Evolutionary conservation across 2,888 invertebrate species (phyloP).

Genomic region (Portevinia maculata): DNA sequence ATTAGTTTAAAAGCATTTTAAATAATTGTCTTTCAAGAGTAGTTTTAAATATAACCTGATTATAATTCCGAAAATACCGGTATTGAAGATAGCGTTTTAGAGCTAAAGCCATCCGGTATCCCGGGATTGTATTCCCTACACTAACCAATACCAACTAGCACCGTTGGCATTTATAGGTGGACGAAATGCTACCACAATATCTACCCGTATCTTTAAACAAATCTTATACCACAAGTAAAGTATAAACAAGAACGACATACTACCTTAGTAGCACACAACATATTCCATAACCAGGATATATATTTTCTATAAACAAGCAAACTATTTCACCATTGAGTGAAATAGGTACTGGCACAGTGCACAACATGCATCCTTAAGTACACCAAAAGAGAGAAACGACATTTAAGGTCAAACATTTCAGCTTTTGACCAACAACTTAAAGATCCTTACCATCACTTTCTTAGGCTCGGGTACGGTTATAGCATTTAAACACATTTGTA

Average conservation of each 20-base stretch:
- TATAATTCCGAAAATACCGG: too few species aligned
- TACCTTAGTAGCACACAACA: not conserved
- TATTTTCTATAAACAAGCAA: constrained; percentile 9
- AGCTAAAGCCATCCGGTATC: too few species aligned
- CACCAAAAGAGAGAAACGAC: constrained; percentile 7
- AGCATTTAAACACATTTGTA: constrained; percentile 26
- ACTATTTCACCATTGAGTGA: constrained; percentile 7
- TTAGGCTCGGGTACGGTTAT: constrained; percentile 18
- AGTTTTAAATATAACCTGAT: too few species aligned
- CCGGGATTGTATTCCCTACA: too few species aligned
- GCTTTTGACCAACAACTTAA: constrained; percentile 39
- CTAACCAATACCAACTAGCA: constrained; percentile 5
- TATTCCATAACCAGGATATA: not conserved
- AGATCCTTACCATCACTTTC: constrained; percentile 14
- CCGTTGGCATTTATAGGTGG: constrained; percentile 12
- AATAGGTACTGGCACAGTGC: not conserved
- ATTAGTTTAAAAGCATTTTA: too few species aligned
- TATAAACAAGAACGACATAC: constrained; percentile 24
- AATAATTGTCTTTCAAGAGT: too few species aligned
- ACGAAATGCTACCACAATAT: constrained; percentile 9
- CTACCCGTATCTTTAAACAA: constrained; percentile 1
- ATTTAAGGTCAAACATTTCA: constrained; percentile 56
- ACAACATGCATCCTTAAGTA: constrained; percentile 25
- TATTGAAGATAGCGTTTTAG: too few species aligned
- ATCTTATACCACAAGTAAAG: constrained; percentile 32